phyloP scores from a whole-genome alignment of 1,140 invertebrate species.

The Dendroctonus ponderosae region DNA sequence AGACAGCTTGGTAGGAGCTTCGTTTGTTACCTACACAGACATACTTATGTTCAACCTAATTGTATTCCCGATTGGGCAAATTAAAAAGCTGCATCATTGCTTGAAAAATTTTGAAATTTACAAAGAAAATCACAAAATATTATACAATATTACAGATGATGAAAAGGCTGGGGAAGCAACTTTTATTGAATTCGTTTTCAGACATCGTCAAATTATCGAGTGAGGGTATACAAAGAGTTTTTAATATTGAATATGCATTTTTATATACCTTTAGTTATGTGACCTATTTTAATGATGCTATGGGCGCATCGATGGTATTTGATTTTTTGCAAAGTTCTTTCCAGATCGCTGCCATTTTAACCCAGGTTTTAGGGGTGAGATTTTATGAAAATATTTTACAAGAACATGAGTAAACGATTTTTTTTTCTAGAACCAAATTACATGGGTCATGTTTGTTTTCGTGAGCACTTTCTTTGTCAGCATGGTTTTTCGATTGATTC shows the following conservation, averaged over 20 bases:
- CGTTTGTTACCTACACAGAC: neutral
- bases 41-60: neutral
- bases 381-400: neutral
- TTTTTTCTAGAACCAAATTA: neutral
- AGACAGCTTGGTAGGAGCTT: too few relatives aligned
- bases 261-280: constrained; percentile 19
- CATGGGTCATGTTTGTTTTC: too few relatives aligned
- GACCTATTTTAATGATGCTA: constrained; percentile 9
- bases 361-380: neutral
- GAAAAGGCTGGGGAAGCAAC: neutral
- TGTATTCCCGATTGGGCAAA: neutral
- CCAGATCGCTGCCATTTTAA: constrained; percentile 11
- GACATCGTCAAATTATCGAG: neutral
- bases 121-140: neutral
- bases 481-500: constrained; percentile 14
- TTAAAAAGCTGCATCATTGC: constrained; percentile 1
- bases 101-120: neutral
- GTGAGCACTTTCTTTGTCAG: neutral
- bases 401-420: too few relatives aligned
- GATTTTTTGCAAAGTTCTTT: constrained; percentile 29
- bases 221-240: neutral
- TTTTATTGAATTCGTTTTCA: neutral
- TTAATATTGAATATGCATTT: neutral
- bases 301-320: constrained; percentile 11
- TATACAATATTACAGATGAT: neutral